phyloP scores from a whole-genome alignment of 2,113 vertebrate species.

The Phylloscopus whistleri region DNA sequence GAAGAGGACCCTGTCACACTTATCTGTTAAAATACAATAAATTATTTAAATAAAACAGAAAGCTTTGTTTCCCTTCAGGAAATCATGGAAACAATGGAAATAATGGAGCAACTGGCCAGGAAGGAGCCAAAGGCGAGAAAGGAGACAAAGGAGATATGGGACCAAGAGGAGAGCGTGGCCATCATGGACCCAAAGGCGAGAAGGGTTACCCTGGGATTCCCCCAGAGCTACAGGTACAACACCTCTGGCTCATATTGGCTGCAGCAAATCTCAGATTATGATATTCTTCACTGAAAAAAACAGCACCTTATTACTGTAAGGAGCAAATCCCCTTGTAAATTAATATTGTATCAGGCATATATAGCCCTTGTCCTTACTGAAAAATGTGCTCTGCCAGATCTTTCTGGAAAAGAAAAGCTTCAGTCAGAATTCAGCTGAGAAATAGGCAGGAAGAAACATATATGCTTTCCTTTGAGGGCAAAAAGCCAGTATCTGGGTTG shows the following conservation, averaged over 20 bases:
- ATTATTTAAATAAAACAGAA: not conserved
- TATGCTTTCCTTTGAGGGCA: not conserved
- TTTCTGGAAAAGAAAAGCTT: not conserved
- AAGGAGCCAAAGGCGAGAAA: constrained; percentile 81
- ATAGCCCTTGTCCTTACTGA: not conserved
- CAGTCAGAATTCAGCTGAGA: not conserved
- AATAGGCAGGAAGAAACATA: not conserved
- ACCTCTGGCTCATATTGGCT: not conserved
- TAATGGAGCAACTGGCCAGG: constrained; percentile 80
- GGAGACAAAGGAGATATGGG: constrained; percentile 82
- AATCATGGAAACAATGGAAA: constrained; percentile 85
- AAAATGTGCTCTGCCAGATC: not conserved
- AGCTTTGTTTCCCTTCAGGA: constrained; percentile 63
- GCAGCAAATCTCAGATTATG: not conserved
- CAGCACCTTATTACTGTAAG: not conserved
- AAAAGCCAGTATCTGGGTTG: not conserved
- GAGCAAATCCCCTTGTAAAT: not conserved
- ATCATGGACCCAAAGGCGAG: constrained; percentile 80
- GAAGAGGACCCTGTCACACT: not conserved
- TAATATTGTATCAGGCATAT: not conserved
- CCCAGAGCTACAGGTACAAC: constrained; percentile 79
- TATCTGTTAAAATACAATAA: not conserved
- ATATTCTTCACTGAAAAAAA: not conserved
- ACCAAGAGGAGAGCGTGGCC: constrained; percentile 77
- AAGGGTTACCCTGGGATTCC: constrained; percentile 81